Conservation (phyloP, 2,888 invertebrate genomes). For the Scelioninae gen. 2 region DNA sequence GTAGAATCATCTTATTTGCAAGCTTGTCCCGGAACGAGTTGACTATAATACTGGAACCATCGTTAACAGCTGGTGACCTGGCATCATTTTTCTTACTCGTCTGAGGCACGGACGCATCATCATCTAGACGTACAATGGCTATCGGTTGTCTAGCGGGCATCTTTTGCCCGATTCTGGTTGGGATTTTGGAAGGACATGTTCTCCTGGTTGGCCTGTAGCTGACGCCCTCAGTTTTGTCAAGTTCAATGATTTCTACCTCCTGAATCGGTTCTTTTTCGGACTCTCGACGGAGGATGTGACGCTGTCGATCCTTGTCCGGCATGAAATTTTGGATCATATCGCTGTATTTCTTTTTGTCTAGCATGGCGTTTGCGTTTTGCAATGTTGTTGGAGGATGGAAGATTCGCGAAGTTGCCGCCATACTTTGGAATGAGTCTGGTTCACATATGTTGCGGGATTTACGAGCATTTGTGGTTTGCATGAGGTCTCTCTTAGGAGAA, state of each 20-base stretch:
- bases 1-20: slow-evolving; percentile 66
- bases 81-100: not conserved
- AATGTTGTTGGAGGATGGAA: slow-evolving; percentile 61
- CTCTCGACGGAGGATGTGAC: slow-evolving; percentile 60
- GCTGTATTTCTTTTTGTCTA: slow-evolving; percentile 67
- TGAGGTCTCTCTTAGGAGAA: slow-evolving; percentile 14
- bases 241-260: slow-evolving; percentile 66
- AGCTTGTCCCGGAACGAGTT: slow-evolving; percentile 70
- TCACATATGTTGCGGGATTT: not conserved
- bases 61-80: not conserved
- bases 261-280: slow-evolving; percentile 35
- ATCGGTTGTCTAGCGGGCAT: slow-evolving; percentile 9
- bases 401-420: slow-evolving; percentile 5
- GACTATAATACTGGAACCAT: slow-evolving; percentile 42
- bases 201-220: not conserved
- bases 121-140: slow-evolving; percentile 8
- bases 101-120: slow-evolving; percentile 1
- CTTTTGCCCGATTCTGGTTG: not conserved
- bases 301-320: slow-evolving; percentile 55
- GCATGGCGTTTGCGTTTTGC: slow-evolving; percentile 63
- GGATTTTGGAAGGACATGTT: not conserved
- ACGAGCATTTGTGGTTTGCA: not conserved
- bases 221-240: slow-evolving; percentile 63
- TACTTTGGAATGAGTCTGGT: slow-evolving; percentile 18
- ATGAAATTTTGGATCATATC: slow-evolving; percentile 66